Percentiles rank a stretch among this genome's conserved stretches.
Evolutionary conservation across 2,888 invertebrate species (phyloP).

Genomic region (Acutogordius australiensis): DNA sequence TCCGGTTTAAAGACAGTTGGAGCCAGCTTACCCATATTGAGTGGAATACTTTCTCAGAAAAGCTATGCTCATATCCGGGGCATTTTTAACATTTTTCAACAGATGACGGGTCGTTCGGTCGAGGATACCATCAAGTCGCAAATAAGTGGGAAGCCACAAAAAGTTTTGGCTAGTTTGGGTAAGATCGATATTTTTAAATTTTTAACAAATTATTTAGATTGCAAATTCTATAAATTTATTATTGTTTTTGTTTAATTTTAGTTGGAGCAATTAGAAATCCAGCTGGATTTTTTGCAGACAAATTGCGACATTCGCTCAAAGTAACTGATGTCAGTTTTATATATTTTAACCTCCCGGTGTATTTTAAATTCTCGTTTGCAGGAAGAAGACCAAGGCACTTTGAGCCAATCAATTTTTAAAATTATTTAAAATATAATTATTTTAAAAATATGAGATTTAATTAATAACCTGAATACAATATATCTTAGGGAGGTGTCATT

Average conservation of each 20-base stretch:
- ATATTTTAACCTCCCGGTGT: not conserved
- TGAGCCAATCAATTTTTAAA: too few relatives aligned
- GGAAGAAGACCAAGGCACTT: too few relatives aligned
- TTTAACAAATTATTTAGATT: too few relatives aligned
- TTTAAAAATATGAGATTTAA: too few relatives aligned
- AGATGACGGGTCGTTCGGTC: not conserved
- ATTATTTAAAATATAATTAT: too few relatives aligned
- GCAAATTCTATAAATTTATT: not conserved
- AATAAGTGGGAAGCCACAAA: not conserved
- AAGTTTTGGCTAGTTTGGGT: not conserved
- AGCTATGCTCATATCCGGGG: not conserved
- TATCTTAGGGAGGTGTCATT: too few relatives aligned
- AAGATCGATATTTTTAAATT: not conserved
- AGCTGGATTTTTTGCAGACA: not conserved
- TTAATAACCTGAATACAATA: too few relatives aligned
- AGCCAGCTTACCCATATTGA: not conserved
- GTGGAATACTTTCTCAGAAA: not conserved
- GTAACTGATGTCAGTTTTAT: too few relatives aligned
- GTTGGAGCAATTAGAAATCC: not conserved
- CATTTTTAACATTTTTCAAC: not conserved
- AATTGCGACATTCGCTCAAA: not conserved
- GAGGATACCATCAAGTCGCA: slow-evolving; percentile 1
- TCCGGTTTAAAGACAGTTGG: not conserved
- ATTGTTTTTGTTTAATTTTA: not conserved
- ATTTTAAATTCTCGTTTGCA: too few relatives aligned